Evolutionary conservation across 2,888 invertebrate genomes (phyloP), one percentile per base, ranked within the genome.

Genomic region (Asteroscopus sphinx): DNA sequence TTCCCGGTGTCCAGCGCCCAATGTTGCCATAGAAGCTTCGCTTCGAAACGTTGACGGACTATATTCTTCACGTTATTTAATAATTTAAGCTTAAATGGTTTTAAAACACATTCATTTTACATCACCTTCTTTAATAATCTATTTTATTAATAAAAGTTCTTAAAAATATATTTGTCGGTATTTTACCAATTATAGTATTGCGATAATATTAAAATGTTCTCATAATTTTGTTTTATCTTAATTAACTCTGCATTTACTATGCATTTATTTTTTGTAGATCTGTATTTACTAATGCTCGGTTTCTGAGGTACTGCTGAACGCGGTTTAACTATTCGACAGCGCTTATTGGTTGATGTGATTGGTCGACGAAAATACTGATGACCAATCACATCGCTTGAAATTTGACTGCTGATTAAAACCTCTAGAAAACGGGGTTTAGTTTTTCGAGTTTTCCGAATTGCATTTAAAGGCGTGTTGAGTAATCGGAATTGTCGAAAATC

Each of bases 221-320:
- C 52, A 7, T 17, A 45, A 35, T 46, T 32, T 41, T 26, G 6
- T 21, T 30, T 53, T 47, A 51, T 41, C 56, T 55, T 16, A 42
- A 67, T 30, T 56, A 67, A 57, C 9, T 33, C 15, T 17, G 70
- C 74, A 73, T 70, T 73, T 73, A 55, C 9, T n/a, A 41, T 69
- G 74, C 74, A 72, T 72, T 73, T 70, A 73, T 62, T 73, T 54
- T 59, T 55, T 67, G 21, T 70, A 58, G 46, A 58, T 71, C 37
- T 68, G 53, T 56, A 35, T 68, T 53, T 62, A 61, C 25, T 54
- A 37, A 30, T 8, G 3, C n/a, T n/a, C n/a, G n/a, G n/a, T n/a
- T n/a, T n/a, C n/a, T n/a, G n/a, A n/a, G n/a, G n/a, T n/a, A n/a
- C n/a, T n/a, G n/a, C n/a, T n/a, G n/a, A n/a, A n/a, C n/a, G n/a